Evolutionary conservation across 2,113 vertebrate species (phyloP).

Genomic region (Halichoeres trimaculatus): DNA sequence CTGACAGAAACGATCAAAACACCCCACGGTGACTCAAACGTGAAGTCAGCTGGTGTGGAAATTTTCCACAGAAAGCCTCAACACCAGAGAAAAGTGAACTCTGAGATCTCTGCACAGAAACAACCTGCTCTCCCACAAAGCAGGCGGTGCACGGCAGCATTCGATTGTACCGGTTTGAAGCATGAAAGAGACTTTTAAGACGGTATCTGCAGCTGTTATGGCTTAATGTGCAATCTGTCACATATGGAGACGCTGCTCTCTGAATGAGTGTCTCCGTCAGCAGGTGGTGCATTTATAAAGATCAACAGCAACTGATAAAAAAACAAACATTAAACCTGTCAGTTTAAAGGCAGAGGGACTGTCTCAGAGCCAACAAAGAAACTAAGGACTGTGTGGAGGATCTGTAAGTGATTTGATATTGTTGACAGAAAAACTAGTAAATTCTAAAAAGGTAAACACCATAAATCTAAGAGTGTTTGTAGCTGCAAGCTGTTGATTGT

Average conservation of each 20-base stretch:
- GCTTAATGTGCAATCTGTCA: conserved; percentile 20
- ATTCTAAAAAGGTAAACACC: too few relatives aligned
- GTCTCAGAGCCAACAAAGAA: too few relatives aligned
- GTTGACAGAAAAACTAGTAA: too few relatives aligned
- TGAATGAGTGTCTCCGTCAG: background rate
- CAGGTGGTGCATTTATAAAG: background rate
- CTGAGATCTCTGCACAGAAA: conserved; percentile 10
- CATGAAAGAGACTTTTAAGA: background rate
- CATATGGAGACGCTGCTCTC: background rate
- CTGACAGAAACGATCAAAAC: conserved; percentile 33
- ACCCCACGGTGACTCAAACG: background rate
- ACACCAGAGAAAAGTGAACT: background rate
- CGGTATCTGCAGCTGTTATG: background rate
- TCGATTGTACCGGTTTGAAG: conserved; percentile 2
- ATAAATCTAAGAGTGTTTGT: too few relatives aligned
- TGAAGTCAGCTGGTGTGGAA: background rate
- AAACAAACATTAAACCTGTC: background rate
- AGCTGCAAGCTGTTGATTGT: too few relatives aligned
- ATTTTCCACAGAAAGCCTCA: conserved; percentile 3
- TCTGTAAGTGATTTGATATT: too few relatives aligned
- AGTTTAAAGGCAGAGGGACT: too few relatives aligned
- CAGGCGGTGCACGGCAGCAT: background rate
- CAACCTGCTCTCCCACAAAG: background rate
- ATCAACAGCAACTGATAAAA: background rate
- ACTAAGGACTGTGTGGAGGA: too few relatives aligned